Evolutionary conservation across 2,888 invertebrate species (phyloP).

Genomic region (Chamaedrilus cognettii): DNA sequence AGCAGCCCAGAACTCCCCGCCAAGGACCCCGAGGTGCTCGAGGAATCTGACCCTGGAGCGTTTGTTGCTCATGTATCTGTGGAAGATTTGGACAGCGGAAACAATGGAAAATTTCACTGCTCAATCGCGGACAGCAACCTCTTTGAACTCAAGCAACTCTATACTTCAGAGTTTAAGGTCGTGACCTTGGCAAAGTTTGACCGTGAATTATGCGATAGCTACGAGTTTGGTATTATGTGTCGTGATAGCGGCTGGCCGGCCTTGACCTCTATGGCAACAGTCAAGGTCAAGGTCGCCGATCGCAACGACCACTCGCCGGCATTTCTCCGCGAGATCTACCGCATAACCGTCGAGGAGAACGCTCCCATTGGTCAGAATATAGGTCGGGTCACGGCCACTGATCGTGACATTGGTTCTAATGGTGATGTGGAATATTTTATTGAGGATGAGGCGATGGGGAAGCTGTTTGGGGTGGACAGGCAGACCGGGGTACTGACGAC

Average conservation of each 20-base stretch:
- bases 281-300: slow-evolving; percentile 23
- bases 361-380: neutral
- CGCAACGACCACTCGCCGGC: slow-evolving; percentile 27
- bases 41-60: slow-evolving; percentile 15
- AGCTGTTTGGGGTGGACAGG: neutral
- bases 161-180: slow-evolving; percentile 28
- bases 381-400: slow-evolving; percentile 11
- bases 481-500: neutral
- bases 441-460: neutral
- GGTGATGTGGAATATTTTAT: neutral
- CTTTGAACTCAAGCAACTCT: slow-evolving; percentile 14
- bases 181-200: slow-evolving; percentile 87
- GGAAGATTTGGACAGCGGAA: slow-evolving; percentile 15
- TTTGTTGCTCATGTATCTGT: slow-evolving; percentile 27
- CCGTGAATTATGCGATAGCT: slow-evolving; percentile 87
- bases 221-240: slow-evolving; percentile 77
- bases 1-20: no score
- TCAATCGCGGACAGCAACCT: slow-evolving; percentile 6
- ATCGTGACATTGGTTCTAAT: slow-evolving; percentile 4
- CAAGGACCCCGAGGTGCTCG: slow-evolving; percentile 14
- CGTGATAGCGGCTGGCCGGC: slow-evolving; percentile 27
- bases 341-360: slow-evolving; percentile 7
- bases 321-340: slow-evolving; percentile 13
- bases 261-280: slow-evolving; percentile 59
- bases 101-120: slow-evolving; percentile 25